Conservation (phyloP, 2,888 invertebrate species). For the Boloria selene region DNA sequence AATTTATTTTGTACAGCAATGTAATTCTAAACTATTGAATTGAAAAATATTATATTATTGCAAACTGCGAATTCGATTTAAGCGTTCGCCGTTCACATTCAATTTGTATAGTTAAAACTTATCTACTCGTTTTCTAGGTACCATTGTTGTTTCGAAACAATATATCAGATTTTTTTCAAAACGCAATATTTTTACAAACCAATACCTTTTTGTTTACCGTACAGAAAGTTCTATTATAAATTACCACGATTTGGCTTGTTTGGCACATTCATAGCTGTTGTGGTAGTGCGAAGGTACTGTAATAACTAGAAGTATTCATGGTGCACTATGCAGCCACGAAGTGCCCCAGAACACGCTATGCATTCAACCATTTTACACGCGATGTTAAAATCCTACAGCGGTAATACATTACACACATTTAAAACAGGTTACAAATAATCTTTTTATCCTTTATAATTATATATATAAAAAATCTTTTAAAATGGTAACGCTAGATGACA, state of each 20-base stretch:
- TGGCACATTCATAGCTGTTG: not conserved
- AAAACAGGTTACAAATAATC: conserved; percentile 6
- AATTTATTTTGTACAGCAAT: conserved; percentile 6
- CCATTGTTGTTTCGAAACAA: not conserved
- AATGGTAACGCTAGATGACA: not conserved
- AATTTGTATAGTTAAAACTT: conserved; percentile 24
- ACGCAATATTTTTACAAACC: not conserved
- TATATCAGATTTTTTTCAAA: not conserved
- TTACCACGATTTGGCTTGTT: conserved; percentile 2
- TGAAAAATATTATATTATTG: conserved; percentile 20
- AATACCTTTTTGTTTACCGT: not conserved
- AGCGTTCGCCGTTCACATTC: conserved; percentile 24
- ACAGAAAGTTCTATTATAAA: not conserved
- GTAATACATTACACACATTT: conserved; percentile 1
- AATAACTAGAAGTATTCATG: conserved; percentile 2
- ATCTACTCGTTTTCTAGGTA: conserved; percentile 15
- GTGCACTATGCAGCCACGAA: conserved; percentile 26
- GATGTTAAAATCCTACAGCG: conserved; percentile 13
- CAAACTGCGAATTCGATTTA: conserved; percentile 22
- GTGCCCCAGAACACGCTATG: conserved; percentile 20
- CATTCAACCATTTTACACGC: conserved; percentile 19
- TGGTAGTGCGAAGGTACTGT: conserved; percentile 6
- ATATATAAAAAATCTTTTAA: not conserved
- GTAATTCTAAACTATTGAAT: conserved; percentile 27
- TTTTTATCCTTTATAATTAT: not conserved